Percentiles rank a stretch among this genome's conserved stretches.
Conservation (phyloP, 2,888 invertebrate genomes). For the Macrophya alboannulata region DNA sequence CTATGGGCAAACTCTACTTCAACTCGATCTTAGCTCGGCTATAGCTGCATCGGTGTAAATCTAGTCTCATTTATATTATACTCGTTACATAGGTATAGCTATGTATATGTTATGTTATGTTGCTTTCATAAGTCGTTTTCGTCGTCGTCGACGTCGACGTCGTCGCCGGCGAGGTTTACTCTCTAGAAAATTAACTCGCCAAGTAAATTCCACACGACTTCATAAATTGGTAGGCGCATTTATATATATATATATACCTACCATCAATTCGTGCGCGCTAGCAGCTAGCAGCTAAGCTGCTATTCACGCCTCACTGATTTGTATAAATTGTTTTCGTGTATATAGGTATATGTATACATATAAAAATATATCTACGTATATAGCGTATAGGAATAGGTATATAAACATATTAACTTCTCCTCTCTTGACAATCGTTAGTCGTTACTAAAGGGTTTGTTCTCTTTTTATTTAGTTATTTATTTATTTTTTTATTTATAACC, state of each 20-base stretch:
- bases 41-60: neutral
- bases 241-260: neutral
- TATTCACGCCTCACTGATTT: constrained; percentile 12
- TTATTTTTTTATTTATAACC: neutral
- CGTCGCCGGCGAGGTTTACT: neutral
- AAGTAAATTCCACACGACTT: neutral
- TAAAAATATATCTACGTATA: neutral
- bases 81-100: neutral
- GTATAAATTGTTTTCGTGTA: neutral
- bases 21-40: neutral
- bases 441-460: neutral
- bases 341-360: no score
- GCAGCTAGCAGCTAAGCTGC: neutral
- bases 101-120: neutral
- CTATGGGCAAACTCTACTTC: neutral
- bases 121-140: neutral
- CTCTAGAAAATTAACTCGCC: constrained; percentile 29
- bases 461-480: neutral
- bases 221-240: neutral
- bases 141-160: neutral
- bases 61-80: neutral
- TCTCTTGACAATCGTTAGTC: neutral
- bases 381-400: neutral
- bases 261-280: neutral
- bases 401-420: constrained; percentile 10